A percentile compares a stretch with the other conserved stretches of the same genome.
Evolutionary conservation across 2,888 invertebrate species (phyloP).

Genomic region (Rhingia rostrata): DNA sequence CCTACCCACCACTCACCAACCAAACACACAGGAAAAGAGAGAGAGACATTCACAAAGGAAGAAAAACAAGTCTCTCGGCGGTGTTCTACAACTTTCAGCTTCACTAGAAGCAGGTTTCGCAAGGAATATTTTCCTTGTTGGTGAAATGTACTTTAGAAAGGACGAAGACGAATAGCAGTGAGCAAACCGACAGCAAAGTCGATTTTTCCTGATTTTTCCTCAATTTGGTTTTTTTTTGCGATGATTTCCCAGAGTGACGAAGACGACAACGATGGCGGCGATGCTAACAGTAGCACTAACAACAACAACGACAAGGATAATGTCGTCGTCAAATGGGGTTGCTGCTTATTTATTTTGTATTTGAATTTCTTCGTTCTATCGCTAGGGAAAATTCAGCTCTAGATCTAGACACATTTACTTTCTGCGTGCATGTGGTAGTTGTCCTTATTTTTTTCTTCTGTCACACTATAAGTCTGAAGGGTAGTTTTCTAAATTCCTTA

Average conservation of each 20-base stretch:
- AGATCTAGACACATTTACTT: conserved; percentile 51
- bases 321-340: conserved; percentile 73
- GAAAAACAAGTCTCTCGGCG: conserved; percentile 67
- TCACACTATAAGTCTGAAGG: conserved; percentile 30
- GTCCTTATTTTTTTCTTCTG: conserved; percentile 30
- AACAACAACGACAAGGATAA: conserved; percentile 50
- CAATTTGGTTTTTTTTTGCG: conserved; percentile 62
- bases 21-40: conserved; percentile 30
- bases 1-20: background rate
- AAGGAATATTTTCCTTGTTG: conserved; percentile 30
- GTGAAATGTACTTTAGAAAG: conserved; percentile 45
- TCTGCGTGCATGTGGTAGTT: conserved; percentile 39
- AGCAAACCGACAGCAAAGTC: conserved; percentile 61
- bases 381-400: conserved; percentile 16
- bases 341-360: conserved; percentile 69
- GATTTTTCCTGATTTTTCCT: conserved; percentile 70
- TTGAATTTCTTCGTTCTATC: conserved; percentile 55
- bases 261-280: conserved; percentile 17
- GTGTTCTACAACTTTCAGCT: conserved; percentile 70
- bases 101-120: conserved; percentile 48
- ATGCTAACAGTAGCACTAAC: conserved; percentile 1
- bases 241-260: conserved; percentile 64
- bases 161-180: conserved; percentile 58
- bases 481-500: conserved; percentile 48
- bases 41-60: conserved; percentile 38